Conservation (phyloP, 1,140 invertebrate genomes). For the Potamilus streckersoni region DNA sequence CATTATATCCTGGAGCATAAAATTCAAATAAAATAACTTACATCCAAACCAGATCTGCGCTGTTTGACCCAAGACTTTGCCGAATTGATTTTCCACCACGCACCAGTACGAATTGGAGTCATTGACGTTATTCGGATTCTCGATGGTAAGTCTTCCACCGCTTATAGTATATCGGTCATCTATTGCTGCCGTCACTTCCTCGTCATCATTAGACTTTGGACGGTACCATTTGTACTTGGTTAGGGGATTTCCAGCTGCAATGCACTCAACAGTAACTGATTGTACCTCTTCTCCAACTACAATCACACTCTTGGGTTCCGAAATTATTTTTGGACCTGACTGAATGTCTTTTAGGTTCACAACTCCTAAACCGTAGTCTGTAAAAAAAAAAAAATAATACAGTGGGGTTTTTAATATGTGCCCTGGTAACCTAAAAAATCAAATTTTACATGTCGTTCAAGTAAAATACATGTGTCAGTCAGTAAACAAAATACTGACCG, state of each 20-base stretch:
- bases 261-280: conserved; percentile 71
- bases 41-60: conserved; percentile 89
- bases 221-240: conserved; percentile 90
- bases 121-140: conserved; percentile 76
- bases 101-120: conserved; percentile 94
- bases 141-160: conserved; percentile 91
- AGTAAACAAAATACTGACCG: too few relatives aligned
- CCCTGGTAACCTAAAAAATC: too few relatives aligned
- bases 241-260: conserved; percentile 89
- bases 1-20: too few relatives aligned
- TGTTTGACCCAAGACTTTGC: conserved; percentile 88
- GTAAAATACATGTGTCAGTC: too few relatives aligned
- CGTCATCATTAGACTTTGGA: not conserved
- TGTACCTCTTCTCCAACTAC: conserved; percentile 13
- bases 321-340: conserved; percentile 34
- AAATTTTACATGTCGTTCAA: too few relatives aligned
- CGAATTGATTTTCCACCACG: conserved; percentile 88
- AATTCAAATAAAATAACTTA: conserved; percentile 27
- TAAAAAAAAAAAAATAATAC: conserved; percentile 16
- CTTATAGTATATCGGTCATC: conserved; percentile 81
- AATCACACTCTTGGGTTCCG: conserved; percentile 26
- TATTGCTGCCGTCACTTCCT: conserved; percentile 1
- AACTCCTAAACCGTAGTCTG: conserved; percentile 38
- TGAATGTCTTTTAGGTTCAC: conserved; percentile 24
- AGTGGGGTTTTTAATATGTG: too few relatives aligned